A percentile compares a stretch with the other conserved stretches of the same genome.
phyloP scores from a whole-genome alignment of 2,888 invertebrate genomes.

The Pollenia labialis region DNA sequence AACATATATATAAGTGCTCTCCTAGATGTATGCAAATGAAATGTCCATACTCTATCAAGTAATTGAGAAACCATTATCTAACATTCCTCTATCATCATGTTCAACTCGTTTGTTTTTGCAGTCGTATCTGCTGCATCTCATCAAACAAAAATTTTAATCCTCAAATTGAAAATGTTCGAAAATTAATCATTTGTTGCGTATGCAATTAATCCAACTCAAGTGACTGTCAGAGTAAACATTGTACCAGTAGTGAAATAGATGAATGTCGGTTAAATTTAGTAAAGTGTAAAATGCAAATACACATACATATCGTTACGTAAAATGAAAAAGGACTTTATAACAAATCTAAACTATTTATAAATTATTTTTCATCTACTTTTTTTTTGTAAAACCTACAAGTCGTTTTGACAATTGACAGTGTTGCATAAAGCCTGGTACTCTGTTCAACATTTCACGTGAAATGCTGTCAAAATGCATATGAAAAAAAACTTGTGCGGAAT shows the following conservation, averaged over 20 bases:
- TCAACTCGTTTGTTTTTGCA: constrained; percentile 30
- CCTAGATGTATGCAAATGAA: neutral
- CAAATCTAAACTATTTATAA: too few species aligned
- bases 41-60: constrained; percentile 29
- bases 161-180: constrained; percentile 78
- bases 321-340: too few species aligned
- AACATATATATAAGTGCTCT: constrained; percentile 12
- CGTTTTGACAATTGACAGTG: too few species aligned
- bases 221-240: constrained; percentile 74
- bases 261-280: neutral
- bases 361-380: too few species aligned
- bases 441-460: too few species aligned
- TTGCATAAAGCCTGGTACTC: too few species aligned
- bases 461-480: too few species aligned
- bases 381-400: too few species aligned
- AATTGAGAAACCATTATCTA: constrained; percentile 52
- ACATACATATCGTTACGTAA: neutral
- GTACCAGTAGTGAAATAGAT: constrained; percentile 25
- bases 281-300: constrained; percentile 31
- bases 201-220: constrained; percentile 77
- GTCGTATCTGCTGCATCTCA: constrained; percentile 71
- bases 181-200: constrained; percentile 80
- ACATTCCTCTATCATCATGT: constrained; percentile 25
- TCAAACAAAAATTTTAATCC: constrained; percentile 76
- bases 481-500: too few species aligned